A percentile compares a stretch with the other conserved stretches of the same genome.
Evolutionary conservation across 92 coral and sea anemone species (phyloP).

Genomic region (Phenganax stokvisi): DNA sequence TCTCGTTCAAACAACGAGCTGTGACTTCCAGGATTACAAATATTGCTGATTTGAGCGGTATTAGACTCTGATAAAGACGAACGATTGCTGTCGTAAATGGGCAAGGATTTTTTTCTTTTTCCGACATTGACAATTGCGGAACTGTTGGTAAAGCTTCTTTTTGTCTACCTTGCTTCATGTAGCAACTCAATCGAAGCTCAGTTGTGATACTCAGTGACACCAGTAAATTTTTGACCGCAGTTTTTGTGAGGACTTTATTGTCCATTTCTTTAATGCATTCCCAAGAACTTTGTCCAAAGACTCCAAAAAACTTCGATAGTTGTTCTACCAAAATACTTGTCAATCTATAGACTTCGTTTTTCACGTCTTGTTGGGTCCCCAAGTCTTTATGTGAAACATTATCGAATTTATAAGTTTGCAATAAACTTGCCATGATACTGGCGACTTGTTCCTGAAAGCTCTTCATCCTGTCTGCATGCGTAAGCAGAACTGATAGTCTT

Average conservation of each 20-base stretch:
- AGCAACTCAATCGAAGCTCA: slow-evolving; percentile 30
- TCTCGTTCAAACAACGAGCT: neutral
- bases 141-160: slow-evolving; percentile 37
- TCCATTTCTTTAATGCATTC: slow-evolving; percentile 5
- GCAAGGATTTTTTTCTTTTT: neutral
- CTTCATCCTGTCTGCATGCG: slow-evolving; percentile 14
- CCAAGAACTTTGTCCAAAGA: neutral
- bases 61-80: slow-evolving; percentile 31
- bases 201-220: slow-evolving; percentile 21
- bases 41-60: slow-evolving; percentile 23
- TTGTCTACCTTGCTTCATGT: slow-evolving; percentile 31
- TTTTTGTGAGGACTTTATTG: neutral
- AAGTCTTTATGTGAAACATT: neutral
- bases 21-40: slow-evolving; percentile 13
- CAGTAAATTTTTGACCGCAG: slow-evolving; percentile 8
- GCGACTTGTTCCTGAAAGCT: slow-evolving; percentile 13
- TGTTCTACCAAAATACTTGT: slow-evolving; percentile 17
- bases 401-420: neutral
- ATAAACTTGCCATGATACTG: neutral
- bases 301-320: slow-evolving; percentile 3
- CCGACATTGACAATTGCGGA: slow-evolving; percentile 3
- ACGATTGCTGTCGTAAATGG: slow-evolving; percentile 22
- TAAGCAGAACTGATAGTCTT: slow-evolving; percentile 8
- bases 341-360: slow-evolving; percentile 28
- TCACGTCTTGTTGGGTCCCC: slow-evolving; percentile 36